Percentiles rank a stretch among this genome's conserved stretches.
Conservation (phyloP, 23 tunicate species). For the Ascidia mentula region DNA sequence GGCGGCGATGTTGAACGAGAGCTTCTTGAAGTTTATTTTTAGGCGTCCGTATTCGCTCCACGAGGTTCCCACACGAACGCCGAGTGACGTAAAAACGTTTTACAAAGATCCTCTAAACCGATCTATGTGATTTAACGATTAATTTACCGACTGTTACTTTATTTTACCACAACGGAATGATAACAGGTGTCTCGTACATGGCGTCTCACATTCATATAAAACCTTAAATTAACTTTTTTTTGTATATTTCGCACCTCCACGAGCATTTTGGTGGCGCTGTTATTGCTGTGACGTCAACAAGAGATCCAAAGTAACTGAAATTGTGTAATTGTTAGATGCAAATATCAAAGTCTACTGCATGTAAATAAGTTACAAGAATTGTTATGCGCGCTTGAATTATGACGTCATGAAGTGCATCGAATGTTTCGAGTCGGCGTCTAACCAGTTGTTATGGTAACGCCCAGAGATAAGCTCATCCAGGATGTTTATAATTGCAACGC, state of each 20-base stretch:
- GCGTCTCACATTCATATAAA: no score
- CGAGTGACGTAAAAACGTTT: no score
- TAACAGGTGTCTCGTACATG: no score
- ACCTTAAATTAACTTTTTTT: no score
- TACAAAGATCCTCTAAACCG: no score
- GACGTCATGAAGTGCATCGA: neutral
- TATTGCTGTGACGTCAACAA: neutral
- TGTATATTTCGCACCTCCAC: neutral
- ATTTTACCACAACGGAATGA: no score
- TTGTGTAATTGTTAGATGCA: neutral
- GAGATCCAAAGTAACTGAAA: neutral
- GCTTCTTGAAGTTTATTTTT: no score
- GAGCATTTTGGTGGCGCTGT: neutral
- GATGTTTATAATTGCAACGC: neutral
- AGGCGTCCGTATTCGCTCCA: no score
- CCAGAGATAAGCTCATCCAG: neutral
- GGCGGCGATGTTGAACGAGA: neutral
- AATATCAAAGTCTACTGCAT: neutral
- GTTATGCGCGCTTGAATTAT: neutral
- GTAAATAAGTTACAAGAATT: neutral
- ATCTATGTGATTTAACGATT: no score
- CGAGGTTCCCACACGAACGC: no score
- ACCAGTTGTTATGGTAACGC: neutral
- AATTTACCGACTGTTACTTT: no score
- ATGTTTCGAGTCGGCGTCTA: slow-evolving; percentile 1